Base-by-base conservation (phyloP, 92 coral and sea anemone species). In the Epizoanthus scotinus region DNA sequence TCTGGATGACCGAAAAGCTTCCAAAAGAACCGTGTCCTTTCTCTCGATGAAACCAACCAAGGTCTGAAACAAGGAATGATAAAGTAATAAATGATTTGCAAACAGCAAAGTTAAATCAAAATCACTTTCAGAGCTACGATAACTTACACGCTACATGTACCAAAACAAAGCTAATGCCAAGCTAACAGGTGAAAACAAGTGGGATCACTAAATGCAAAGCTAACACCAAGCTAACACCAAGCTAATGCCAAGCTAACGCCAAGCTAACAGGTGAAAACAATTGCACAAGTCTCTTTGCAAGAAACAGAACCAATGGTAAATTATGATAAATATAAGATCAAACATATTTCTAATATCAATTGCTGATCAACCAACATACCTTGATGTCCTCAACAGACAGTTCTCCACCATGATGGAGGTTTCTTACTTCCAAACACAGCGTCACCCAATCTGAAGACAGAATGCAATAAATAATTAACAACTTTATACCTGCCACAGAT, bases 1-100 rank as follows among this genome's bases (percentile, higher is more conserved):
- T 65, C 88, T 93, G 24, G 98, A 85, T 59, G 99, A 85, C 57
- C 99, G 98, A 82, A 85, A 95, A 13, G 99, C 98, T 86, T 95
- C 94, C 36, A 95, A 84, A 10, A 95, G 92, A 73, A 95, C 83
- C 47, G 97, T 84, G 94, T 95, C 99, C 38, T 83, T 87, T 78
- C 90, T 94, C 66, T 89, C 83, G 79, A 95, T 92, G 86, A 84
- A 91, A 21, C 65, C 72, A 72, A 89, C 84, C 78, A 95, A 90
- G 52, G 88, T 83, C 99, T 95, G 83, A 53, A 70, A 85, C 34
- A 63, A 34, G 10, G 77, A 62, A 69, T 13, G 28, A 38, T 68
- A 12, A 73, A 71, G 52, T 55, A 56, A 10, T 40, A 38, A 2
- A 50, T 17, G 17, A 8, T 12, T 28, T 28, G 18, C 54, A 34